Evolutionary conservation across 1,140 invertebrate species (phyloP).

Genomic region (Drosophila rufa): DNA sequence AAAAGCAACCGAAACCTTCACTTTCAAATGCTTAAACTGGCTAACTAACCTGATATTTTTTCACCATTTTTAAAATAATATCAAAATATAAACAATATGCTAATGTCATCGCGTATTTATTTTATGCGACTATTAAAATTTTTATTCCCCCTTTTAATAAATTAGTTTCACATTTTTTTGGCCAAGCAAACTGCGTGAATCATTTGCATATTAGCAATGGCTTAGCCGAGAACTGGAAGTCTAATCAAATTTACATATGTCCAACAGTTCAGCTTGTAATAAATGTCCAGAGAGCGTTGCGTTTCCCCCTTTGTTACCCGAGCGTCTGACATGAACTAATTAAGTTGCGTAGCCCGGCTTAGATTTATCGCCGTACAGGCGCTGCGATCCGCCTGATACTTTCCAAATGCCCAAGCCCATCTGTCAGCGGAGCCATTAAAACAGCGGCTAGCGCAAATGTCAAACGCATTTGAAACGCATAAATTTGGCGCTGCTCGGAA

Average conservation of each 20-base stretch:
- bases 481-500: conserved; percentile 48
- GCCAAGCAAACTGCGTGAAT: conserved; percentile 1
- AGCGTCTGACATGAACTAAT: conserved; percentile 74
- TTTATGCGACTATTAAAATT: conserved; percentile 47
- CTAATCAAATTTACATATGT: conserved; percentile 50
- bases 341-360: conserved; percentile 71
- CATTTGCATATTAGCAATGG: conserved; percentile 61
- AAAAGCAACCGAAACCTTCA: conserved; percentile 22
- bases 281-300: conserved; percentile 38
- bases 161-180: conserved; percentile 51
- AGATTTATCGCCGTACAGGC: conserved; percentile 66
- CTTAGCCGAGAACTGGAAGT: conserved; percentile 20
- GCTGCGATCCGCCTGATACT: conserved; percentile 53
- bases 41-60: conserved; percentile 9
- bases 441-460: conserved; percentile 55
- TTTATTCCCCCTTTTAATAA: conserved; percentile 54
- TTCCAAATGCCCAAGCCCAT: conserved; percentile 52
- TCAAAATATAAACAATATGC: conserved; percentile 36
- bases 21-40: conserved; percentile 33
- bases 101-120: conserved; percentile 55
- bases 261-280: conserved; percentile 39
- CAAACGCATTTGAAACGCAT: conserved; percentile 62
- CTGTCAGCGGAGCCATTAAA: conserved; percentile 51
- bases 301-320: conserved; percentile 26
- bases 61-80: conserved; percentile 3